A percentile compares a stretch with the other conserved stretches of the same genome.
Evolutionary conservation across 2,113 vertebrate species (phyloP).

Genomic region (Ailurus styani): DNA sequence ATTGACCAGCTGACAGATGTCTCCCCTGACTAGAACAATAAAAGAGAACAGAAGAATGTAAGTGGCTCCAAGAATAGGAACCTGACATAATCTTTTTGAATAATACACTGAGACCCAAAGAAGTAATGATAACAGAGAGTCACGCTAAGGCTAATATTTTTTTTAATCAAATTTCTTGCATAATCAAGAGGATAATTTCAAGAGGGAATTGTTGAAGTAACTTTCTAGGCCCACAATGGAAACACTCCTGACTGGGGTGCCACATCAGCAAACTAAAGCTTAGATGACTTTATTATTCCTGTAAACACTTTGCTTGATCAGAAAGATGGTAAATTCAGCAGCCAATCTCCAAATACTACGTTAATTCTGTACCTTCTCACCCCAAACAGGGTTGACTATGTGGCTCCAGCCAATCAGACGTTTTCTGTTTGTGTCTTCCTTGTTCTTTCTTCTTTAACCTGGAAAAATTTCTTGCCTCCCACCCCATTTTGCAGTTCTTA

Average conservation of each 20-base stretch:
- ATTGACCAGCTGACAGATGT: neutral
- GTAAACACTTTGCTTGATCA: neutral
- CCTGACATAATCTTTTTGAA: neutral
- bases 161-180: neutral
- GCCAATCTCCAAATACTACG: neutral
- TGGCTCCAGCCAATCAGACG: neutral
- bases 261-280: neutral
- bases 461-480: neutral
- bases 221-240: neutral
- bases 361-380: neutral
- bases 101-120: neutral
- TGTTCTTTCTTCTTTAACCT: neutral
- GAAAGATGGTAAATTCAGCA: neutral
- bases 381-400: neutral
- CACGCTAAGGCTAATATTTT: neutral
- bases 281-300: neutral
- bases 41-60: neutral
- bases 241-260: neutral
- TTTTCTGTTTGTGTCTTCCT: neutral
- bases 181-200: neutral
- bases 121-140: neutral
- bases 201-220: neutral
- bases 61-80: neutral
- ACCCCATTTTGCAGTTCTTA: neutral
- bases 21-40: neutral